Evolutionary conservation across 2,888 invertebrate genomes (phyloP), one percentile per base, ranked within the genome.

Genomic region (Noctua fimbriata): DNA sequence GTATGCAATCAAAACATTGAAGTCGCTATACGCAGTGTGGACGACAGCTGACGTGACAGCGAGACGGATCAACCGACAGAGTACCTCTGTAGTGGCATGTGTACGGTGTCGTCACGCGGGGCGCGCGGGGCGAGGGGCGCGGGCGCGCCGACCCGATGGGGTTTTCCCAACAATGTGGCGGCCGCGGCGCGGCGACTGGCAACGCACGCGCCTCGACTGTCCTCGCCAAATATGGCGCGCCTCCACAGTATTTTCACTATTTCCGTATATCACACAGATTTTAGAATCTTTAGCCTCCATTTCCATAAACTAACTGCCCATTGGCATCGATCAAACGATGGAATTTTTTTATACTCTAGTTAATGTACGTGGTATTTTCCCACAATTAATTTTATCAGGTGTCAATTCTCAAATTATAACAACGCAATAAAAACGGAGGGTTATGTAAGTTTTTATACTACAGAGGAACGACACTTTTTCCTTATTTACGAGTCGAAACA

Each of bases 161-260:
- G 96, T 96, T 97, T 97, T 97, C 97, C 97, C 96, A 96, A 92
- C 92, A 89, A 95, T 96, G 95, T 92, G 94, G 92, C 93, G 91
- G 85, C 81, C 89, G 86, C 82, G 73, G 76, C 78, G 66, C 85
- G 83, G 82, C 83, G 80, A 90, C 91, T 88, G 84, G 85, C 86
- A 74, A 78, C 92, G 93, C 92, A 89, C 91, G 91, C 91, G 92
- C 83, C 87, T 82, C 85, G 78, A 80, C 91, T 89, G 91, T 89
- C 91, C 94, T 91, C 92, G 89, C 96, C 95, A 91, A 94, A 95
- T 94, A 96, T 91, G 94, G 96, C 89, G 89, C 87, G 86, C 77
- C 71, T 75, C 75, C 79, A 76, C 73, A 76, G 73, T 89, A 90
- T 93, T 94, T 94, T 93, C 93, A 92, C 92, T 86, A 91, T 92